Evolutionary conservation across 2,888 invertebrate species (phyloP).

Genomic region (Cerastis leucographa): DNA sequence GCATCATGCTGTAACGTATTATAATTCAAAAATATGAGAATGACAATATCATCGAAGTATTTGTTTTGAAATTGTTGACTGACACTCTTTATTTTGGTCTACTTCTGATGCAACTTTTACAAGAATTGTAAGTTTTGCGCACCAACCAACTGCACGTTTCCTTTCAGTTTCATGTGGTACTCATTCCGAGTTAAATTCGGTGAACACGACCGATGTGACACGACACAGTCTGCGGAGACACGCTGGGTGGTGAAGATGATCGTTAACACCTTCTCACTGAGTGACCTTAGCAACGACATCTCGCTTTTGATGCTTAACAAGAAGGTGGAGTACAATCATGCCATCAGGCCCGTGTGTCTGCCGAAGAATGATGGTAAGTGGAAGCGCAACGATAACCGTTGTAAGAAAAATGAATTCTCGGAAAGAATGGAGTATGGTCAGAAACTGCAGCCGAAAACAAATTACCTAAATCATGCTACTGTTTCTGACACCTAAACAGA

Average conservation of each 20-base stretch:
- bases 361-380: constrained; percentile 89
- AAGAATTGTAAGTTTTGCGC: not conserved
- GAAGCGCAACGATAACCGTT: not conserved
- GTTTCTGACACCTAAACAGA: constrained; percentile 17
- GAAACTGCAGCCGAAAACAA: not conserved
- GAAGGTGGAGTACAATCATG: constrained; percentile 93
- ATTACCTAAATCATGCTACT: constrained; percentile 1
- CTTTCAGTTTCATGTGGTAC: constrained; percentile 95
- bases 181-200: constrained; percentile 97
- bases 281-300: constrained; percentile 96
- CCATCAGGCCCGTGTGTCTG: constrained; percentile 95
- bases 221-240: constrained; percentile 92
- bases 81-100: not conserved
- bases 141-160: not conserved
- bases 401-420: not conserved
- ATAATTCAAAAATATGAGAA: not conserved
- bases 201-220: constrained; percentile 95
- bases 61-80: not conserved
- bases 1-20: not conserved
- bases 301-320: constrained; percentile 94
- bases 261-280: constrained; percentile 94
- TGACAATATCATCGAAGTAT: not conserved
- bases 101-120: not conserved
- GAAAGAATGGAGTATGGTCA: not conserved
- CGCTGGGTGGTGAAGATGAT: constrained; percentile 93